Evolutionary conservation across 2,113 vertebrate species (phyloP), one percentile per base, ranked within the genome.

Genomic region (Ornithorhynchus anatinus): DNA sequence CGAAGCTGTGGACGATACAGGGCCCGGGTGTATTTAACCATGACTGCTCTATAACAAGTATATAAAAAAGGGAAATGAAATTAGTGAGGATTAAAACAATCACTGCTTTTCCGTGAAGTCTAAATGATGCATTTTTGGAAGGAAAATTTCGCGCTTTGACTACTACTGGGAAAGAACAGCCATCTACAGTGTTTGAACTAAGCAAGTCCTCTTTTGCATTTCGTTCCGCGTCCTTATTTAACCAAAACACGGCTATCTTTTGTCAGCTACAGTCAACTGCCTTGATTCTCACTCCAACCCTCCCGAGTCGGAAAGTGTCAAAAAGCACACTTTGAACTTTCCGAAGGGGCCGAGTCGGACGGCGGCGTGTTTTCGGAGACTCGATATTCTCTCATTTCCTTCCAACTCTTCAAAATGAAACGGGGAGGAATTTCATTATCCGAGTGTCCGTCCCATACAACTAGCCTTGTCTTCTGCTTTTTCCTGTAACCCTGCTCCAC

Each of bases 351-450:
- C 37, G 84, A 6, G 29, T 82, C 72, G 60, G 82, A 75, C 7
- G 23, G 14, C 79, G 86, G 72, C 79, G 80, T 84, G 83, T 82
- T 86, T 85, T 88, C 77, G 27, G 57, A 58, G 74, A 75, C 81
- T 69, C 81, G 83, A 59, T 60, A 71, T 68, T 45, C 71, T 40
- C 70, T 82, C 10, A 23, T 64, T 68, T 52, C 22, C 59, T 75
- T 50, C 51, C 13, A 19, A n/a, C 62, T 86, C 44, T 77, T 73
- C 42, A 68, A 73, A 89, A 79, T 60, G 54, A 69, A 79, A 70
- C 52, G 65, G 64, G 74, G 50, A 70, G 40, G 61, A 75, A 19
- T 69, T 57, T 75, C 57, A 84, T 77, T 61, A 81, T 84, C 61
- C 59, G 48, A 9, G 15, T 59, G 47, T 22, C 19, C 48, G 32